Conservation (phyloP, 1,140 invertebrate genomes). For the Sinella curviseta region DNA sequence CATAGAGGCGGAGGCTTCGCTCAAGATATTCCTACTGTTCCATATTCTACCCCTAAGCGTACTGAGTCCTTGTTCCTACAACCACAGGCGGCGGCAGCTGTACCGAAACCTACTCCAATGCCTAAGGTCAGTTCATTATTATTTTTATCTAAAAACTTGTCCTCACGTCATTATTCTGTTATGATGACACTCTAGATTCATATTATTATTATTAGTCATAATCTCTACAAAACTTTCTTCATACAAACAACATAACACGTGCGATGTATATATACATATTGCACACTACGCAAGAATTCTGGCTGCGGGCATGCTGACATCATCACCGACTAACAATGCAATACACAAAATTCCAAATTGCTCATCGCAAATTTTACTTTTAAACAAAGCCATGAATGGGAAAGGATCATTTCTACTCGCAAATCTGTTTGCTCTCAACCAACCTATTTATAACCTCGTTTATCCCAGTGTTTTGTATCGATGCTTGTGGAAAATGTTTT, state of each 20-base stretch:
- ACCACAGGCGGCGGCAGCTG: constrained; percentile 48
- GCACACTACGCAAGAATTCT: neutral
- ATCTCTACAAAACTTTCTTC: neutral
- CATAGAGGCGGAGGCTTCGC: constrained; percentile 69
- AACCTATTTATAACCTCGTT: constrained; percentile 12
- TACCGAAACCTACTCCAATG: constrained; percentile 24
- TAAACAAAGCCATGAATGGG: constrained; percentile 18
- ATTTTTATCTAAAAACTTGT: neutral
- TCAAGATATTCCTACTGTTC: constrained; percentile 82
- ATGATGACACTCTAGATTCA: neutral
- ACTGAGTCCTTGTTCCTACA: constrained; percentile 71
- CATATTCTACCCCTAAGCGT: constrained; percentile 72
- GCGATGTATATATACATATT: too few species aligned
- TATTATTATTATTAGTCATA: neutral
- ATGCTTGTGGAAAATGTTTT: too few species aligned
- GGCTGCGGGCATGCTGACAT: too few species aligned
- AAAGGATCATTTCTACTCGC: neutral
- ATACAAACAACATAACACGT: neutral
- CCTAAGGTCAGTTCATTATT: constrained; percentile 48
- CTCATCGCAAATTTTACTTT: neutral
- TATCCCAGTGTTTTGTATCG: neutral
- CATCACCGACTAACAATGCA: neutral
- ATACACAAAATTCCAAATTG: neutral
- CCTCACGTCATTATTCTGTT: neutral
- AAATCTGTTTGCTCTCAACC: neutral